Evolutionary conservation across 35 echinoderm and acorn worm species (phyloP), one percentile per base, ranked within the genome.

Genomic region (Anneissia japonica): DNA sequence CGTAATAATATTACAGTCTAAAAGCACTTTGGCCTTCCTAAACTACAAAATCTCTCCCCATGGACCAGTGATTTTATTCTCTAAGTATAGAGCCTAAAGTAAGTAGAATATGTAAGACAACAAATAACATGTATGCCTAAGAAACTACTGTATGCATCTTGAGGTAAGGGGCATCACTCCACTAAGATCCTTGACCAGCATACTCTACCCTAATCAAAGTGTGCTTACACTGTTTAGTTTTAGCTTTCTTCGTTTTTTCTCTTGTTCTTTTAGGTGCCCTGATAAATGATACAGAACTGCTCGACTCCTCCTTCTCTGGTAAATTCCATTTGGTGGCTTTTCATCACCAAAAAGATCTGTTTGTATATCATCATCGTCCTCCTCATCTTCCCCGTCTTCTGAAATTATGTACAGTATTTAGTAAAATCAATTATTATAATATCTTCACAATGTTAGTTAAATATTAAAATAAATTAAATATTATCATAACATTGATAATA

Each of bases 261-360:
- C 92, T 76, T 94, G 96, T 73, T 99, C 86, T 81, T 99, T 93
- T 5, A 99, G 92, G 87, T 99, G 96, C 5, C 96, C 96, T 34
- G 96, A 99, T 64, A 99, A 84, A 36, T 99, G 96, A 81, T 99
- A 99, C 35, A 99, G 83, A 32, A 99, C 96, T 35, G 96, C 96
- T 26, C 96, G 46, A 46, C 96, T 99, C 87, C 96, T 90, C 81
- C 96, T 89, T 43, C 96, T 91, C 74, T 93, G 90, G 89, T 99
- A 99, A 83, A 94, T 99, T 75, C 91, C 94, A 36, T 93, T 93
- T 43, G 91, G 74, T 64, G 94, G 94, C 73, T 89, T 84, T 12
- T 91, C 94, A 39, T 96, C 87, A 41, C 90, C 83, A 74, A 91
- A 83, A 6, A 64, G 19, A 64, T 64, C 51, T 64, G 51, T 64